A percentile compares a stretch with the other conserved stretches of the same genome.
phyloP scores from a whole-genome alignment of 2,797 vertebrate genomes.

The Pangasius sanitwongsei region DNA sequence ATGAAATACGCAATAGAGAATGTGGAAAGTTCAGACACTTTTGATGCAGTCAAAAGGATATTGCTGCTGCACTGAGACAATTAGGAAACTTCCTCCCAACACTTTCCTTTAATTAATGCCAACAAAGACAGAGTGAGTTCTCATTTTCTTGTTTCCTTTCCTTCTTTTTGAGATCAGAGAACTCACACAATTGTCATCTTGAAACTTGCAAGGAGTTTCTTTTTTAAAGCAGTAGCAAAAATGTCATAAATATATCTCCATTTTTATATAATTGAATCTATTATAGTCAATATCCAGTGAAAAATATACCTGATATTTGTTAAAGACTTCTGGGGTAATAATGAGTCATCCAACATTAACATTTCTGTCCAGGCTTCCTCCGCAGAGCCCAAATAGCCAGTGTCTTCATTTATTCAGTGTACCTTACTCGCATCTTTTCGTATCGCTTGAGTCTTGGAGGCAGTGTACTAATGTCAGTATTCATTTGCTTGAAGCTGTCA shows the following conservation, averaged over 20 bases:
- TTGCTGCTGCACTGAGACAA: slow-evolving; percentile 5
- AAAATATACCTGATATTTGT: background rate
- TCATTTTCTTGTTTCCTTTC: background rate
- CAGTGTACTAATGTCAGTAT: background rate
- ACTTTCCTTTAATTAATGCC: slow-evolving; percentile 37
- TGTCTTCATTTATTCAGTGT: slow-evolving; percentile 18
- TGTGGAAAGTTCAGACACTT: slow-evolving; percentile 6
- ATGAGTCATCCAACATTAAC: slow-evolving; percentile 2
- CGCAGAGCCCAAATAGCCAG: background rate
- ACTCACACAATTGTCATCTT: background rate
- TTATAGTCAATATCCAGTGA: background rate
- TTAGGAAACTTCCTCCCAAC: slow-evolving; percentile 11
- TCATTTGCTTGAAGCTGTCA: background rate
- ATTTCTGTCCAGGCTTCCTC: background rate
- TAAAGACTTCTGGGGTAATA: background rate
- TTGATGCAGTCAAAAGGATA: slow-evolving; percentile 18
- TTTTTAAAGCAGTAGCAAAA: background rate
- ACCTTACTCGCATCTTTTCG: background rate
- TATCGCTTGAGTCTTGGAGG: background rate
- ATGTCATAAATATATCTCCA: background rate
- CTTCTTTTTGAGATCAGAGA: background rate
- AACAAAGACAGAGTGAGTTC: background rate
- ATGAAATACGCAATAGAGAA: background rate
- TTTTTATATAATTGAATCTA: background rate
- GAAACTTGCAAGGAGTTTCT: background rate